Conservation (phyloP, 2,113 vertebrate species). For the Meleagris gallopavo region DNA sequence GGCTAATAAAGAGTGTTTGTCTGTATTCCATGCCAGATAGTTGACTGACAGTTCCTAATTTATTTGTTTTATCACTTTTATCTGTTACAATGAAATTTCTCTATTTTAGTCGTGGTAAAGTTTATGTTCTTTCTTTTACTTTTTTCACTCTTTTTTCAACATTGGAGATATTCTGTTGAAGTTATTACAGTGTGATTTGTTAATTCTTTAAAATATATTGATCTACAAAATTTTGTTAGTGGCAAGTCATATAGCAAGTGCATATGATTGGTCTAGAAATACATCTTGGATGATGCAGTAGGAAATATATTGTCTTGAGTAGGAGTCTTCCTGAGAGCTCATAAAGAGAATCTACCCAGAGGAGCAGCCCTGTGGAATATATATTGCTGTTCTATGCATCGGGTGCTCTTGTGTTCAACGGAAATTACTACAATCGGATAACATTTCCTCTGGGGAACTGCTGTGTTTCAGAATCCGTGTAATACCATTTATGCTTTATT, state of each 20-base stretch:
- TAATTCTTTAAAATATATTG: background rate
- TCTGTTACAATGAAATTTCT: background rate
- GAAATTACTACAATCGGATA: background rate
- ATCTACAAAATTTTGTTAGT: background rate
- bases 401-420: background rate
- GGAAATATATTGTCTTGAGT: background rate
- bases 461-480: background rate
- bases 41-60: background rate
- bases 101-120: background rate
- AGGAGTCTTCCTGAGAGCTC: background rate
- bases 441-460: background rate
- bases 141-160: background rate
- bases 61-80: background rate
- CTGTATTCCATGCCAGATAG: background rate
- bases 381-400: background rate
- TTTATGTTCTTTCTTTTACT: background rate
- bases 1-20: slow-evolving; percentile 29
- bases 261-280: background rate
- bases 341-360: background rate
- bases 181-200: background rate
- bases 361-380: background rate
- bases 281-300: background rate
- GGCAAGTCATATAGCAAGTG: background rate
- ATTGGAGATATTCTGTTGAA: background rate
- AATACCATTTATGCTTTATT: background rate